Evolutionary conservation across 2,797 vertebrate genomes (phyloP).

Genomic region (Hydrophis major): DNA sequence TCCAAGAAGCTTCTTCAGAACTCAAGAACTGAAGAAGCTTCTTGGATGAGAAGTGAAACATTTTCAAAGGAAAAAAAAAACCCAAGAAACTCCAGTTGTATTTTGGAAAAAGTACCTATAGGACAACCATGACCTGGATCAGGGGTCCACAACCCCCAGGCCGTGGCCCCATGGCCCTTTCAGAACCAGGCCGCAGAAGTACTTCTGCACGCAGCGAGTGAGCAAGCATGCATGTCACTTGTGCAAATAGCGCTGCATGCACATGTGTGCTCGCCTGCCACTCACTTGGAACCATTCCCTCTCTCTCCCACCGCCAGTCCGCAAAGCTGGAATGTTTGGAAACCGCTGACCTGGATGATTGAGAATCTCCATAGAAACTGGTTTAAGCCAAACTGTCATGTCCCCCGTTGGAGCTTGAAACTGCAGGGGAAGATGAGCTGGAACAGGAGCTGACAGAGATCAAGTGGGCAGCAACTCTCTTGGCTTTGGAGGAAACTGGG

Average conservation of each 20-base stretch:
- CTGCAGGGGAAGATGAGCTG: too few relatives aligned
- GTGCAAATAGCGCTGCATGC: background rate
- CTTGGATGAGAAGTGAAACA: background rate
- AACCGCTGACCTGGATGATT: background rate
- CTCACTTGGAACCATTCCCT: background rate
- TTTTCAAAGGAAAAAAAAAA: background rate
- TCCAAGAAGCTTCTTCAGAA: background rate
- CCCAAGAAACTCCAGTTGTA: background rate
- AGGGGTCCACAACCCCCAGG: background rate
- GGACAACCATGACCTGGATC: background rate
- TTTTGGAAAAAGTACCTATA: background rate
- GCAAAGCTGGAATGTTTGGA: background rate
- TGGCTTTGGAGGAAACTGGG: too few relatives aligned
- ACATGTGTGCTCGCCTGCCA: rapidly evolving
- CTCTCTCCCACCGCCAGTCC: background rate
- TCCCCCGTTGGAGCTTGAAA: too few relatives aligned
- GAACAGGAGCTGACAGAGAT: too few relatives aligned
- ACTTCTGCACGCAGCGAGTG: background rate
- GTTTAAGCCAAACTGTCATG: background rate
- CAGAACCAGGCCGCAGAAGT: background rate
- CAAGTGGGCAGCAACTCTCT: too few relatives aligned
- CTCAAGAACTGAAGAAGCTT: background rate
- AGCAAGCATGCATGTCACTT: background rate
- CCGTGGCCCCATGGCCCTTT: background rate
- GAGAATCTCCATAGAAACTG: background rate